Evolutionary conservation across 2,888 invertebrate genomes (phyloP).

Genomic region (Podotricha telesiphe): DNA sequence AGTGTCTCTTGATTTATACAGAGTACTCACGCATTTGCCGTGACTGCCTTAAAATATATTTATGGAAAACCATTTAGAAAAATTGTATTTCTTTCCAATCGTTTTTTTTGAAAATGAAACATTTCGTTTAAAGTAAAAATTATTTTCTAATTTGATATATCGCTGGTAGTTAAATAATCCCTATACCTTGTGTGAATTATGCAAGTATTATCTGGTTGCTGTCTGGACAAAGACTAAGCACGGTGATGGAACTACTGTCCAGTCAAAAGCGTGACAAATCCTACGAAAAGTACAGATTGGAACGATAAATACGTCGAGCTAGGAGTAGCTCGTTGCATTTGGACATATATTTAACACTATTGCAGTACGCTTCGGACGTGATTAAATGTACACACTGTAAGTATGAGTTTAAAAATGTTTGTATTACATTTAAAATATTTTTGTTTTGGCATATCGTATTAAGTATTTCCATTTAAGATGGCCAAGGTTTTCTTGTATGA

Average conservation of each 20-base stretch:
- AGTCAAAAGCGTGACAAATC: slow-evolving; percentile 9
- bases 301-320: neutral
- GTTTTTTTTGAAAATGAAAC: slow-evolving; percentile 1
- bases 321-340: no score
- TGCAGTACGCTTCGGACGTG: no score
- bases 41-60: slow-evolving; percentile 47
- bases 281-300: slow-evolving; percentile 5
- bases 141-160: neutral
- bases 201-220: neutral
- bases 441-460: no score
- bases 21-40: slow-evolving; percentile 57
- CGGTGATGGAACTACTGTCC: slow-evolving; percentile 2
- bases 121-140: neutral
- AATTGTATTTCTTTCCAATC: slow-evolving; percentile 21
- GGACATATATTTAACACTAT: no score
- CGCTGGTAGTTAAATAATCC: neutral
- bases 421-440: no score
- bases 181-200: neutral
- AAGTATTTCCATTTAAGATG: no score
- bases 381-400: no score
- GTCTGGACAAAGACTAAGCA: slow-evolving; percentile 10
- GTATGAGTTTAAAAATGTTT: no score
- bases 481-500: no score
- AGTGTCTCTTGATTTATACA: slow-evolving; percentile 63
- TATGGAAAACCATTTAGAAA: slow-evolving; percentile 29